A percentile compares a stretch with the other conserved stretches of the same genome.
These are phyloP conservation scores for Esox niger DNA, from an alignment of 2,113 vertebrate genomes.

Conservation along the genomic window DNA sequence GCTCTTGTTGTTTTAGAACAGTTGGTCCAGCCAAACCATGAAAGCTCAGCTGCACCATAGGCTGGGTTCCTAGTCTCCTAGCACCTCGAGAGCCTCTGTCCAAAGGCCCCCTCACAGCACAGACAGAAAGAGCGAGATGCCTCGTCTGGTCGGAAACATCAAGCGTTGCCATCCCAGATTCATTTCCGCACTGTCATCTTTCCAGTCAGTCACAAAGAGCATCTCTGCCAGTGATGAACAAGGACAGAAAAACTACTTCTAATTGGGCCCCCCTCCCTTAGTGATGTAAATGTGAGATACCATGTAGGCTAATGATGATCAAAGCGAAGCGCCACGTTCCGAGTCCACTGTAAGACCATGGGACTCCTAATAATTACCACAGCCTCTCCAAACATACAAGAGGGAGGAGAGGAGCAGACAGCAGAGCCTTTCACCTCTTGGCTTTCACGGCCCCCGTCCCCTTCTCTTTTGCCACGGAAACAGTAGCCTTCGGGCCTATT, in stretches of 20 bases:
- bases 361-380: conserved; percentile 59
- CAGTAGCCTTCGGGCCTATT: conserved; percentile 17
- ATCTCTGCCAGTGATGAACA: not conserved
- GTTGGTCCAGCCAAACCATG: not conserved
- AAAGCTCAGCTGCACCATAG: not conserved
- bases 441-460: conserved; percentile 43
- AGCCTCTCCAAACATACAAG: conserved; percentile 40
- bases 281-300: conserved; percentile 62
- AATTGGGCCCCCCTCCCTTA: conserved; percentile 64
- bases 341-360: conserved; percentile 42
- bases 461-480: conserved; percentile 26
- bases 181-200: not conserved
- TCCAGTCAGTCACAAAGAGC: not conserved
- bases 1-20: not conserved
- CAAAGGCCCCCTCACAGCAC: not conserved
- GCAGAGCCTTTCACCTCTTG: not conserved
- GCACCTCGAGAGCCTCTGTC: not conserved
- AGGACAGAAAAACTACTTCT: conserved; percentile 49
- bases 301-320: conserved; percentile 68
- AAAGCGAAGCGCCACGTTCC: conserved; percentile 59
- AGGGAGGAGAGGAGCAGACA: not conserved
- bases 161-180: not conserved
- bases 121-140: not conserved
- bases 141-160: not conserved
- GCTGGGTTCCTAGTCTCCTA: not conserved